Conservation (phyloP, 2,797 vertebrate genomes). For the Rallus crepitans region DNA sequence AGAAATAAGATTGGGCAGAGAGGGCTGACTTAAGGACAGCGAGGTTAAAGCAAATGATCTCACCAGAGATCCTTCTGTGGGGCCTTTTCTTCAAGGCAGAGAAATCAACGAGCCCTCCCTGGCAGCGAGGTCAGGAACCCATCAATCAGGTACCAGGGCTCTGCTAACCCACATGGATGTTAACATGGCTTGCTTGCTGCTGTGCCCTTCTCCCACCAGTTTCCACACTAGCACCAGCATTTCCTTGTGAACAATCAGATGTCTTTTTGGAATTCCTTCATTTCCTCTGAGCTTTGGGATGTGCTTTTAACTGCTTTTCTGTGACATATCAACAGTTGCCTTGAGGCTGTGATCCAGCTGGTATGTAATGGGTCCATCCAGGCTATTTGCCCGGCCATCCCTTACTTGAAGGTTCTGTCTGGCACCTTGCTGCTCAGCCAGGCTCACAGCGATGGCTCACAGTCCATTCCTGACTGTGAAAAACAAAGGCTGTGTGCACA, state of each 20-base stretch:
- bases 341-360: fast-evolving
- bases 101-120: background rate
- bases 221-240: background rate
- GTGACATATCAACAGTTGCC: background rate
- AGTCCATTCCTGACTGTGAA: fast-evolving
- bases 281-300: background rate
- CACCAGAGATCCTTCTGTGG: background rate
- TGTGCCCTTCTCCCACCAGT: background rate
- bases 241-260: background rate
- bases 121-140: background rate
- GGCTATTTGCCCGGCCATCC: background rate
- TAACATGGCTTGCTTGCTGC: fast-evolving
- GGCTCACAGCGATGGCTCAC: fast-evolving
- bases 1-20: background rate
- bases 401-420: fast-evolving
- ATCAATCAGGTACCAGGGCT: background rate
- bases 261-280: conserved; percentile 2
- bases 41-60: background rate
- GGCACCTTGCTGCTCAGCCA: fast-evolving
- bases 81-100: background rate
- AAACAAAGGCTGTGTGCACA: background rate
- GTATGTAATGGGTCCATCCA: fast-evolving
- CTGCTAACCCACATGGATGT: background rate
- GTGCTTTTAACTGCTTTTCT: background rate
- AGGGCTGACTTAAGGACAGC: background rate